These are phyloP conservation scores for Sceloporus undulatus DNA, from an alignment of 2,113 vertebrate species.

Conservation along the genomic window DNA sequence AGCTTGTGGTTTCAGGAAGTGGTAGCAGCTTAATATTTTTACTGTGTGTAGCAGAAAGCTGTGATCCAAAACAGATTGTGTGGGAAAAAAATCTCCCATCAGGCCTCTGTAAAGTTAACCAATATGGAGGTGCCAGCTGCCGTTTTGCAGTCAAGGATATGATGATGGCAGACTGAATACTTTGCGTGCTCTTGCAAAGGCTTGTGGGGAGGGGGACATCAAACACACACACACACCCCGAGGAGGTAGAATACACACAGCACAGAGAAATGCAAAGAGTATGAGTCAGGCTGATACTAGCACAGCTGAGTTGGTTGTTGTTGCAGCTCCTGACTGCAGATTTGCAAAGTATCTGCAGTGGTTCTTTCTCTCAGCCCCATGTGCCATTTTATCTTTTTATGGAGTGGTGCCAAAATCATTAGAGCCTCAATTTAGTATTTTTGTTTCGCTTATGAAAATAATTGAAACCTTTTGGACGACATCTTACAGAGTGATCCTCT, in stretches of 20 bases:
- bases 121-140: constrained; percentile 69
- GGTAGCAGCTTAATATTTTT: constrained; percentile 31
- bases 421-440: not conserved
- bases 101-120: constrained; percentile 69
- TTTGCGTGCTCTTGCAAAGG: constrained; percentile 32
- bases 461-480: not conserved
- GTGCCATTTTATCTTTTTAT: constrained; percentile 6
- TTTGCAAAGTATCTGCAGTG: constrained; percentile 49
- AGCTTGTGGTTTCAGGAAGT: constrained; percentile 53
- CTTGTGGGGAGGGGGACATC: constrained; percentile 11
- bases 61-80: constrained; percentile 48
- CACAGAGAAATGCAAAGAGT: constrained; percentile 51
- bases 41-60: constrained; percentile 54
- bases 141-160: constrained; percentile 63
- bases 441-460: constrained; percentile 20
- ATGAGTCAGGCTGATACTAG: constrained; percentile 49
- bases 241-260: constrained; percentile 59
- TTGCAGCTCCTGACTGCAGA: constrained; percentile 46
- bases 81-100: constrained; percentile 44
- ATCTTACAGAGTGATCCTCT: not conserved
- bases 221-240: constrained; percentile 1
- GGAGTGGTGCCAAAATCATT: not conserved
- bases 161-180: constrained; percentile 64
- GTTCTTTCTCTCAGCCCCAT: constrained; percentile 37
- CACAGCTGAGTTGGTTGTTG: not conserved